Conservation (phyloP, 2,888 invertebrate genomes). For the Agrotis puta region DNA sequence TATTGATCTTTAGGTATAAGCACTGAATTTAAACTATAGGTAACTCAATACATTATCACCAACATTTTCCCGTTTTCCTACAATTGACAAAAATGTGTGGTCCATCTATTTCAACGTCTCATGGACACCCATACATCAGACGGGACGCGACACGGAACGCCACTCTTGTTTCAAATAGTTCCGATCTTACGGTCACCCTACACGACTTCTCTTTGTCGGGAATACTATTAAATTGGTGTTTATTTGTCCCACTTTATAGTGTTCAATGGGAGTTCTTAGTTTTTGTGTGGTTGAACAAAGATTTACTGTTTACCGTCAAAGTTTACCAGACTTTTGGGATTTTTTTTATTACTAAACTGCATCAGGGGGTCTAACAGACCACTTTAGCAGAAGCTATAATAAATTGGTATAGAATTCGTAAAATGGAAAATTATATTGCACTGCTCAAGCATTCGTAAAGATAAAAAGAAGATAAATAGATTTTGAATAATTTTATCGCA, state of each 20-base stretch:
- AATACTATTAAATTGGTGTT: constrained; percentile 56
- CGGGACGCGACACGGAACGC: constrained; percentile 63
- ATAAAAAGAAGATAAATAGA: too few relatives aligned
- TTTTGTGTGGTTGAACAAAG: constrained; percentile 1
- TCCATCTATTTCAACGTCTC: constrained; percentile 43
- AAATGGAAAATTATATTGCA: too few relatives aligned
- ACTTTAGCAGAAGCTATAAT: too few relatives aligned
- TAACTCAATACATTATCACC: neutral
- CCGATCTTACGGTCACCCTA: constrained; percentile 41
- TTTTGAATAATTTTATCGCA: too few relatives aligned
- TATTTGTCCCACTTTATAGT: constrained; percentile 44
- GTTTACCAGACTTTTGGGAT: neutral
- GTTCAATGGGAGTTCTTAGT: constrained; percentile 26
- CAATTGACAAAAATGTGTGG: constrained; percentile 52
- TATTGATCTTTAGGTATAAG: too few relatives aligned
- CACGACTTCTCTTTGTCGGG: constrained; percentile 33
- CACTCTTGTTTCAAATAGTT: constrained; percentile 63
- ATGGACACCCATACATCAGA: constrained; percentile 49
- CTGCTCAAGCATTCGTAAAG: too few relatives aligned
- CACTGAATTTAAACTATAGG: neutral
- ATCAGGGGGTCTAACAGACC: neutral
- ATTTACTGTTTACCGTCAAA: neutral
- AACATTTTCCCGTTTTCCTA: neutral
- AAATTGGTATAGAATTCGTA: too few relatives aligned
- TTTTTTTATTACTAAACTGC: neutral